These are phyloP conservation scores for Platycnemis pennipes DNA, from an alignment of 2,888 invertebrate genomes.

Conservation along the genomic window DNA sequence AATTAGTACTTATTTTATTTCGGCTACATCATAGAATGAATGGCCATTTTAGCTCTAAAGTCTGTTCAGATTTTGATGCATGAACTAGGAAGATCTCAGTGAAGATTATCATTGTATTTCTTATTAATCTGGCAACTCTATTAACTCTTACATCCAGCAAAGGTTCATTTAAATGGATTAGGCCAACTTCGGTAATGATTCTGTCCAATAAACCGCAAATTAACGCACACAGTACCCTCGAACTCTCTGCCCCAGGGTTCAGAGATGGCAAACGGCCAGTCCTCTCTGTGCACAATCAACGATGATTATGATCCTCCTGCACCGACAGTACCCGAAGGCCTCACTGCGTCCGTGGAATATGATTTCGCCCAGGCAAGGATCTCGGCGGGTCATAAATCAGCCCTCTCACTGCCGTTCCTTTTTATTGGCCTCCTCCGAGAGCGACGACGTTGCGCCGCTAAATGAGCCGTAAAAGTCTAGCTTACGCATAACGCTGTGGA, in stretches of 20 bases:
- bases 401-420: not conserved
- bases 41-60: no score
- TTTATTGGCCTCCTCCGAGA: not conserved
- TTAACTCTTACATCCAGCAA: no score
- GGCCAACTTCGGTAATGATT: no score
- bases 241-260: not conserved
- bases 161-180: no score
- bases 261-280: not conserved
- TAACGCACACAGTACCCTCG: not conserved
- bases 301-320: not conserved
- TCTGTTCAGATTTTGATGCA: no score
- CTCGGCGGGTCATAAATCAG: not conserved
- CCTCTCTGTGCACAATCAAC: not conserved
- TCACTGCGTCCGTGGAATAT: not conserved
- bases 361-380: not conserved
- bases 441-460: not conserved
- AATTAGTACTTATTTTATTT: no score
- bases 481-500: not conserved
- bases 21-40: no score
- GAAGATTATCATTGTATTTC: no score
- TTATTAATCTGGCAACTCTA: no score
- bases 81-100: no score
- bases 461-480: constrained; percentile 9
- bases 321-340: not conserved
- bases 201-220: not conserved